Conservation (phyloP, 2,797 vertebrate genomes). For the Phataginus tricuspis region DNA sequence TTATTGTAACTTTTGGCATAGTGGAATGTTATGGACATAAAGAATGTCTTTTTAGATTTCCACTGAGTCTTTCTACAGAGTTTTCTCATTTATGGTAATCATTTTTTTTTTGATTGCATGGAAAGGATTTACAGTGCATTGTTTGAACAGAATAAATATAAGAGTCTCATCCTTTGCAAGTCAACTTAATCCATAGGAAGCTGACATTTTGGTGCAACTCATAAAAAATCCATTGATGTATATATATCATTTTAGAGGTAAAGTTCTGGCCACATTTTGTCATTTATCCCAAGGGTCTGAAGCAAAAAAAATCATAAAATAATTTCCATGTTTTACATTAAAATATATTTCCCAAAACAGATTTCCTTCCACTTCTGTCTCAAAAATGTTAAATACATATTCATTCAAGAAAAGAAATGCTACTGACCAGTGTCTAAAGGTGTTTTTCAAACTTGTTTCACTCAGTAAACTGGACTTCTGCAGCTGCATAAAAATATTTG, state of each 20-base stretch:
- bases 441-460: slow-evolving; percentile 24
- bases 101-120: slow-evolving; percentile 55
- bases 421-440: background rate
- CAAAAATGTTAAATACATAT: background rate
- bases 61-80: slow-evolving; percentile 25
- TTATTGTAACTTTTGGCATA: slow-evolving; percentile 37
- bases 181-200: slow-evolving; percentile 65
- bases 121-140: slow-evolving; percentile 67
- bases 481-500: background rate
- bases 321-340: slow-evolving; percentile 21
- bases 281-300: background rate
- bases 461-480: background rate
- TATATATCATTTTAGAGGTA: slow-evolving; percentile 20
- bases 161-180: slow-evolving; percentile 58
- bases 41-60: slow-evolving; percentile 57
- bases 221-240: slow-evolving; percentile 35
- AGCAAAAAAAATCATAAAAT: slow-evolving; percentile 24
- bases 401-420: slow-evolving; percentile 20
- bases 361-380: background rate
- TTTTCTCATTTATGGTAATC: slow-evolving; percentile 70
- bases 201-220: slow-evolving; percentile 64
- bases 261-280: slow-evolving; percentile 16
- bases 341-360: slow-evolving; percentile 6
- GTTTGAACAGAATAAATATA: slow-evolving; percentile 64
- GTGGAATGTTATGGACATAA: slow-evolving; percentile 57